These are phyloP conservation scores for Temnothorax rugatulus DNA, from an alignment of 2,888 invertebrate species.

Conservation along the genomic window DNA sequence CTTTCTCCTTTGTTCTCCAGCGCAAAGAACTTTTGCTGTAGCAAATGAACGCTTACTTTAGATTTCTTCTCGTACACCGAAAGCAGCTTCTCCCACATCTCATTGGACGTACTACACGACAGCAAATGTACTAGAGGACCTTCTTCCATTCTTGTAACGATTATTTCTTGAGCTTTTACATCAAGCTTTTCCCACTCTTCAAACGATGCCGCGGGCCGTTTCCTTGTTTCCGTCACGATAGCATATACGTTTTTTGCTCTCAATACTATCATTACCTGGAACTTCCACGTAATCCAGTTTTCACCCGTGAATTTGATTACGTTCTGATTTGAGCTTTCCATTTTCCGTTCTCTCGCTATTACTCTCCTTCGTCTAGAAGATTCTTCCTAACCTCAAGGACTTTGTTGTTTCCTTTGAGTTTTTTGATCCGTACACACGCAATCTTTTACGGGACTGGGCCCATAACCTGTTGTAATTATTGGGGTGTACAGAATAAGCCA, in stretches of 20 bases:
- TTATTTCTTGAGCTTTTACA: conserved; percentile 29
- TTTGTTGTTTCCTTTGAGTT: too few relatives aligned
- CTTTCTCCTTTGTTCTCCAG: not conserved
- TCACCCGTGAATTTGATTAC: not conserved
- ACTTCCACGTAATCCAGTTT: not conserved
- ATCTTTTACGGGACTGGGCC: too few relatives aligned
- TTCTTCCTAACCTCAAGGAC: too few relatives aligned
- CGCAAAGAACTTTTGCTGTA: not conserved
- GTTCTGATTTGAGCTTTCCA: not conserved
- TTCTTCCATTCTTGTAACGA: conserved; percentile 38
- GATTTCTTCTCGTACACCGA: conserved; percentile 21
- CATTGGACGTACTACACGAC: not conserved
- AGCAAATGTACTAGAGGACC: conserved; percentile 4
- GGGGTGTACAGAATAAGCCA: too few relatives aligned
- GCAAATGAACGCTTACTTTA: not conserved
- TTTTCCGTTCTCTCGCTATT: not conserved
- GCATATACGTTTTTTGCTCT: not conserved
- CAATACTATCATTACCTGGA: not conserved
- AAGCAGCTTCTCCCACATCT: conserved; percentile 28
- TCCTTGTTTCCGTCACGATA: not conserved
- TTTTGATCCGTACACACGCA: too few relatives aligned
- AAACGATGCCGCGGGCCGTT: not conserved
- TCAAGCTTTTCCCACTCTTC: conserved; percentile 2
- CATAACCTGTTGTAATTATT: too few relatives aligned
- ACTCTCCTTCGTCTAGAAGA: too few relatives aligned